Percentiles rank a stretch among this genome's conserved stretches.
These are phyloP conservation scores for Corapipo altera DNA, from an alignment of 2,113 vertebrate genomes.

Conservation along the genomic window DNA sequence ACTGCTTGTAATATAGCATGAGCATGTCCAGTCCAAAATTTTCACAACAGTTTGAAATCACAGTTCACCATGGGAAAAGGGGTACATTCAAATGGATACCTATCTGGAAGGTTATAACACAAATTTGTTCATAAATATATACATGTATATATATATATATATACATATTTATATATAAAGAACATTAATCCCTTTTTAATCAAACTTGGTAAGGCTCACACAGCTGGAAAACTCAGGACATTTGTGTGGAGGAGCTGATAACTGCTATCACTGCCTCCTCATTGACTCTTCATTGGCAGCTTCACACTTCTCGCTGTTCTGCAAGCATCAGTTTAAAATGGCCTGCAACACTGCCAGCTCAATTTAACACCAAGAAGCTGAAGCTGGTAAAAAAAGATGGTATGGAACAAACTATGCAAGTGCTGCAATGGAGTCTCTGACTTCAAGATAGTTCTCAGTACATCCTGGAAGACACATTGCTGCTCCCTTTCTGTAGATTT, in stretches of 20 bases:
- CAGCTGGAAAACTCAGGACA: neutral
- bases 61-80: neutral
- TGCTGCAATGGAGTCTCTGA: neutral
- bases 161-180: too few species aligned
- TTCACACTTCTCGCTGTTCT: slow-evolving; percentile 30
- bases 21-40: neutral
- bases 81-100: neutral
- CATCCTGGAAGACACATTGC: neutral
- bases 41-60: neutral
- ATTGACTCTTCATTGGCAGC: slow-evolving; percentile 37
- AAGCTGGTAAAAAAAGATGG: neutral
- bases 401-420: neutral
- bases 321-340: slow-evolving; percentile 23
- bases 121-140: neutral
- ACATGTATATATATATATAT: too few species aligned
- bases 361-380: slow-evolving; percentile 18
- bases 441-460: neutral
- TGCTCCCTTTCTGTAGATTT: neutral
- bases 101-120: neutral
- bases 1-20: neutral
- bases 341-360: neutral
- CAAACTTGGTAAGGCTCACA: neutral
- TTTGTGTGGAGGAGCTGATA: slow-evolving; percentile 34
- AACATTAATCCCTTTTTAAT: neutral
- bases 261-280: slow-evolving; percentile 36